Evolutionary conservation across 2,113 vertebrate species (phyloP), one percentile per base, ranked within the genome.

Genomic region (Cepphus grylle): DNA sequence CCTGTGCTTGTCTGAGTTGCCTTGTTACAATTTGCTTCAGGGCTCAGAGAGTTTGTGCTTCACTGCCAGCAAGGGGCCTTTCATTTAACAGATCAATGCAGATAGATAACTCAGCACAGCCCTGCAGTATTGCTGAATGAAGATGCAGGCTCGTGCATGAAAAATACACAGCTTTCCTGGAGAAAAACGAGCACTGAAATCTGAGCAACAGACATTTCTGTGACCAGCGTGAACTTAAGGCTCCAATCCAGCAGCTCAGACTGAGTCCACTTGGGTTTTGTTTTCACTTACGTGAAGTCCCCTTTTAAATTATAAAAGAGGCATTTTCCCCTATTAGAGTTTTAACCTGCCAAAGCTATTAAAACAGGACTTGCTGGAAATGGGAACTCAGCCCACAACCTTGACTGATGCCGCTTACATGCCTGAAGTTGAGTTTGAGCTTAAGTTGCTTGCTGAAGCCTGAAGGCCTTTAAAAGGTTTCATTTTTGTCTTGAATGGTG

Each of bases 21-120:
- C 85, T 91, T 55, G 53, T 86, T 97, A 45, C 76, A 73, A 56
- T 55, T 87, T 91, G 73, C 81, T 78, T 26, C 47, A 55, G 55
- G 79, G 58, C 80, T 81, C 49, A 40, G 25, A 59, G 59, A 72
- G n/a, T 62, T 88, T 82, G 92, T 85, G 80, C 86, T 97, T 97
- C 0, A 1, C 83, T 93, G 82, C 82, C 84, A 90, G 78, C 50
- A 74, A 95, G 86, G 85, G 67, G 79, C 42, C 88, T 97, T 97
- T 95, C 85, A 84, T 85, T 93, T 81, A 92, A 53, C 89, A 91
- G 76, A 96, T 93, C 80, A 95, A 88, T 86, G 67, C 22, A 94
- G 90, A 93, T 22, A 94, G 90, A 93, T 93, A 84, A 85, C 78
- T 93, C 79, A 79, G 71, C 61, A 47, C n/a, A 87, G 65, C 59